These are phyloP conservation scores for Gadus macrocephalus DNA, from an alignment of 2,113 vertebrate species.

Conservation along the genomic window DNA sequence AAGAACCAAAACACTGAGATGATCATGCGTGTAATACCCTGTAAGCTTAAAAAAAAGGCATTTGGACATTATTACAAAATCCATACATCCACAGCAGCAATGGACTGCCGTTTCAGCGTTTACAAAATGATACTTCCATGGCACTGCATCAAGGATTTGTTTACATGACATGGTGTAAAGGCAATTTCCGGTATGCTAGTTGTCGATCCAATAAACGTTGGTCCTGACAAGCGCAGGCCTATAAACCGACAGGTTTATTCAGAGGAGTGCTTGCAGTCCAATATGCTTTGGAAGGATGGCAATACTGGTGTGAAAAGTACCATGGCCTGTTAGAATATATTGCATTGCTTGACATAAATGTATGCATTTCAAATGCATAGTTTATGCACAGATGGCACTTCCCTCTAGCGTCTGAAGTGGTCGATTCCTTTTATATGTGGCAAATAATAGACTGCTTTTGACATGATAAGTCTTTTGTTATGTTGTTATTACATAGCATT, in stretches of 20 bases:
- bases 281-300: slow-evolving; percentile 8
- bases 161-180: slow-evolving; percentile 30
- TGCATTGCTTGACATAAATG: not conserved
- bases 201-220: slow-evolving; percentile 29
- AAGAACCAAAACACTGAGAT: slow-evolving; percentile 9
- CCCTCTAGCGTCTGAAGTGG: not conserved
- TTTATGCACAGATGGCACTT: slow-evolving; percentile 7
- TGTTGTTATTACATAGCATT: slow-evolving; percentile 7
- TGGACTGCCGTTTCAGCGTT: not conserved
- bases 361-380: not conserved
- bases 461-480: slow-evolving; percentile 1
- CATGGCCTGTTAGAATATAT: slow-evolving; percentile 3
- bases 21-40: slow-evolving; percentile 17
- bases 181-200: slow-evolving; percentile 54
- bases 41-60: slow-evolving; percentile 3
- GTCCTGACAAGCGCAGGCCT: not conserved
- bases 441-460: slow-evolving; percentile 3
- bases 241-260: no score
- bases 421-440: not conserved
- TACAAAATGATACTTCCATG: no score
- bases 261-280: no score
- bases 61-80: no score
- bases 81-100: slow-evolving; percentile 14
- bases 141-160: not conserved
- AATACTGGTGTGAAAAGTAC: slow-evolving; percentile 42